These are phyloP conservation scores for Drosophila burlai DNA, from an alignment of 1,140 invertebrate genomes.

Conservation along the genomic window DNA sequence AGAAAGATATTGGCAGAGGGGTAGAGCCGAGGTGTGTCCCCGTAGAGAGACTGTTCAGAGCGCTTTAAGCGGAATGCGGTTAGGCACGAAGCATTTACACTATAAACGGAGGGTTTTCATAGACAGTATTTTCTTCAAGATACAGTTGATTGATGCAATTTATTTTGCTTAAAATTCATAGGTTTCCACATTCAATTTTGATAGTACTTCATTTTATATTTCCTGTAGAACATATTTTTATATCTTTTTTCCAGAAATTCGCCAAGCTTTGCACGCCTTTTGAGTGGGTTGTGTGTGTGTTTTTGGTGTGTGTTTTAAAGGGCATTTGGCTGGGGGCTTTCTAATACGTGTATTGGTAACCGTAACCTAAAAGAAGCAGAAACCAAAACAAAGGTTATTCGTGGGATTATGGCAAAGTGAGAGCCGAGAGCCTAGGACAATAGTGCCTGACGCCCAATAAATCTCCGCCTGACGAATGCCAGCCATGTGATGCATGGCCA, in stretches of 20 bases:
- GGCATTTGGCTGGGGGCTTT: constrained; percentile 17
- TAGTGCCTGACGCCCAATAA: constrained; percentile 49
- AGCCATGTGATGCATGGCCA: constrained; percentile 66
- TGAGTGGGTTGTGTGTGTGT: constrained; percentile 10
- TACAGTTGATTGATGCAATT: constrained; percentile 14
- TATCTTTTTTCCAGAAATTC: constrained; percentile 41
- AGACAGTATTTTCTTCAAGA: constrained; percentile 18
- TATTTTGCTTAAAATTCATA: constrained; percentile 40
- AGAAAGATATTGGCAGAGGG: constrained; percentile 16
- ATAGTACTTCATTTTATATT: constrained; percentile 14
- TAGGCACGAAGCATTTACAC: constrained; percentile 67
- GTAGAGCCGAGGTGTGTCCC: not conserved
- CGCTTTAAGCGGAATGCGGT: constrained; percentile 51
- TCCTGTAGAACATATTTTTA: not conserved
- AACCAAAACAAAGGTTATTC: constrained; percentile 49
- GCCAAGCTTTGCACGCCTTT: constrained; percentile 62
- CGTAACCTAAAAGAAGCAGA: constrained; percentile 76
- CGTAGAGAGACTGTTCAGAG: constrained; percentile 16
- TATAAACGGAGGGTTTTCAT: constrained; percentile 15
- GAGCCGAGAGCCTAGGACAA: constrained; percentile 30
- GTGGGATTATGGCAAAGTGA: constrained; percentile 24
- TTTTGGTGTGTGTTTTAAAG: constrained; percentile 8
- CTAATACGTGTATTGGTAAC: constrained; percentile 76
- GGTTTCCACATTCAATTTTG: constrained; percentile 23
- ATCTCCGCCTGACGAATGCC: constrained; percentile 60